Evolutionary conservation across 2,888 invertebrate genomes (phyloP).

Genomic region (Drosophila anomelani): DNA sequence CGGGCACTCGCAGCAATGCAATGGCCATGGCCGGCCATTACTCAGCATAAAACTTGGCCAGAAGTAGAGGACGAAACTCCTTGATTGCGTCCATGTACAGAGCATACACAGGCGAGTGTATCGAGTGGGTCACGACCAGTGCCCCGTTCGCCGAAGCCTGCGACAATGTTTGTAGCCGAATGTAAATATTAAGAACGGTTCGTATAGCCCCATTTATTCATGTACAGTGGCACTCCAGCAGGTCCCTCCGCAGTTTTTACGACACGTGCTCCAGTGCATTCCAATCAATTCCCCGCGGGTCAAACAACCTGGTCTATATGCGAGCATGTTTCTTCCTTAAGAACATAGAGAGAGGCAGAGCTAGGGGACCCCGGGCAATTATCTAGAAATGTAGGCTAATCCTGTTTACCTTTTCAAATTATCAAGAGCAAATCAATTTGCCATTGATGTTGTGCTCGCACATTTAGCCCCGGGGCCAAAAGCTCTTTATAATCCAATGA

Average conservation of each 20-base stretch:
- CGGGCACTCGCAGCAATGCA: conserved; percentile 43
- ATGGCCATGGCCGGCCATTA: conserved; percentile 45
- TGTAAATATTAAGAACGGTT: conserved; percentile 47
- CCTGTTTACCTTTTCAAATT: conserved; percentile 47
- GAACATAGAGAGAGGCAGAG: neutral
- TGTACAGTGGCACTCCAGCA: conserved; percentile 8
- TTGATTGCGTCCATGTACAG: conserved; percentile 40
- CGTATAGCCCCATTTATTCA: conserved; percentile 11
- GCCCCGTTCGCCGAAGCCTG: conserved; percentile 22
- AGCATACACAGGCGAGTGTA: neutral
- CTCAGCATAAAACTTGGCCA: conserved; percentile 48
- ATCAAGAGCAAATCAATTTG: conserved; percentile 58
- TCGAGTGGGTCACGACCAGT: conserved; percentile 36
- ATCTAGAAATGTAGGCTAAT: conserved; percentile 39
- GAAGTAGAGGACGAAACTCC: conserved; percentile 25
- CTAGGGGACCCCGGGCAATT: conserved; percentile 24
- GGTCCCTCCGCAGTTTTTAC: conserved; percentile 22
- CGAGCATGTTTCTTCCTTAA: neutral
- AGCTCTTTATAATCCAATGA: conserved; percentile 43
- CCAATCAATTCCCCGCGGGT: conserved; percentile 36
- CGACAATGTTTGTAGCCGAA: conserved; percentile 51
- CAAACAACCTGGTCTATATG: conserved; percentile 6
- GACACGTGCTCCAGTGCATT: conserved; percentile 37
- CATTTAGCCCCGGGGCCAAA: conserved; percentile 16
- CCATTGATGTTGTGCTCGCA: conserved; percentile 43